Base-by-base conservation (phyloP, 2,797 vertebrate species). In the Triplophysa bombifrons region DNA sequence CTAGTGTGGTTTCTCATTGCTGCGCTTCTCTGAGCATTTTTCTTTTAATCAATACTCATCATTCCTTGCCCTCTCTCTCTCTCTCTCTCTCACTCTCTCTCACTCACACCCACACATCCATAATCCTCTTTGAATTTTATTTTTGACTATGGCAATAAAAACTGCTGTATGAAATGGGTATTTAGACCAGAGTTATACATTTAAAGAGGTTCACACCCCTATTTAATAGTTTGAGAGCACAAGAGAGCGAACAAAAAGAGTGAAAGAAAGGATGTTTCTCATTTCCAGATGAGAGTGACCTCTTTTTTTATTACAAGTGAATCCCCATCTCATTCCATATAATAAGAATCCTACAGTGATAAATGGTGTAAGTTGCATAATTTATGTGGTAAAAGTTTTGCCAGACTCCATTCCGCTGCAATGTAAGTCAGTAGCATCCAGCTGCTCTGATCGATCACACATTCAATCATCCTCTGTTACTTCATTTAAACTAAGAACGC, bases 31-130 rank as follows among this genome's bases (percentile, higher is more conserved):
- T 70, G 55, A 72, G 72, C 53, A 73, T 81, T 67, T 77, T 44
- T 55, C 70, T 61, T 13, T 80, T 76, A 84, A 85, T 87, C 86
- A 65, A 86, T 86, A 80, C 76, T 77, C 74, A 80, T 87, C 74
- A 51, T 63, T 77, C 63, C 55, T 25, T 48, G 16, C 20, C 63
- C 41, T 1, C 44, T 46, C 48, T 17, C 48, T 50, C 30, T 12
- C 19, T 73, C 17, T 58, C 53, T 50, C 27, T 27, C 17, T 70
- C 41, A 83, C 75, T 61, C 16, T 63, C 68, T 7, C 46, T 16
- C 50, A 63, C 58, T 69, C 65, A 66, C 64, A 4, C 60, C 3
- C 14, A 17, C 55, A 30, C 22, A 69, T 17, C 16, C 58, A 25
- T 56, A 41, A 44, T 70, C 66, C 66, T 0, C 46, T 80, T 80